Base-by-base conservation (phyloP, 1,140 invertebrate genomes). In the Trachelipus rathkii region DNA sequence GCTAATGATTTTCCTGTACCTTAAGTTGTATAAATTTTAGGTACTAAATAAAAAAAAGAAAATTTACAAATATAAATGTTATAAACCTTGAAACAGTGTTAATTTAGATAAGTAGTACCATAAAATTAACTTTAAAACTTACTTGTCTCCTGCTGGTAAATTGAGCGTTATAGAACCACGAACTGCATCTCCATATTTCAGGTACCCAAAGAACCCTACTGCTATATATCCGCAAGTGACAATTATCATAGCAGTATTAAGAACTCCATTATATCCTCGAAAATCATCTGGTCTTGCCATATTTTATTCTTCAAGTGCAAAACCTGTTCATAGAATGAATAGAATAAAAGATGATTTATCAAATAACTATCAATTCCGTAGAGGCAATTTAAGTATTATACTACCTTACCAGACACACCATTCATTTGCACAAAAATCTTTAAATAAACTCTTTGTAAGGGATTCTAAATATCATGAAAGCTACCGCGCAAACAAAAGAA, bases 181-280 rank as follows among this genome's bases (percentile, higher is more conserved):
- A 0, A 93, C 90, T 77, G 85, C 84, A 68, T 93, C 90, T 2
- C 94, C 94, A 85, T 93, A 96, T 82, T 93, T 93, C 21, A 96
- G 86, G 84, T 95, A 96, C 15, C 94, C 95, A 86, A 93, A 96
- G 85, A 95, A 96, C 53, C 94, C 95, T 44, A 95, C 90, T 6
- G 90, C 90, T 21, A 91, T 92, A 83, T 96, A 96, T 1, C 95
- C 84, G 72, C 88, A 89, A 6, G 91, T 90, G 9, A 96, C 93
- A 71, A 94, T 90, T 0, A 92, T 89, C 94, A 96, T 96, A 21
- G 91, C 92, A 10, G 92, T 93, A 80, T 95, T 96, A 0, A 96
- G 84, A 15, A 96, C 93, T 8, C 95, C 94, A 72, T 88, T 91
- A 85, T 88, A 89, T 4, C 93, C 93, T 24, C 89, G 89, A 86